Conservation (phyloP, 1,140 invertebrate genomes). For the Drosophila pandora region DNA sequence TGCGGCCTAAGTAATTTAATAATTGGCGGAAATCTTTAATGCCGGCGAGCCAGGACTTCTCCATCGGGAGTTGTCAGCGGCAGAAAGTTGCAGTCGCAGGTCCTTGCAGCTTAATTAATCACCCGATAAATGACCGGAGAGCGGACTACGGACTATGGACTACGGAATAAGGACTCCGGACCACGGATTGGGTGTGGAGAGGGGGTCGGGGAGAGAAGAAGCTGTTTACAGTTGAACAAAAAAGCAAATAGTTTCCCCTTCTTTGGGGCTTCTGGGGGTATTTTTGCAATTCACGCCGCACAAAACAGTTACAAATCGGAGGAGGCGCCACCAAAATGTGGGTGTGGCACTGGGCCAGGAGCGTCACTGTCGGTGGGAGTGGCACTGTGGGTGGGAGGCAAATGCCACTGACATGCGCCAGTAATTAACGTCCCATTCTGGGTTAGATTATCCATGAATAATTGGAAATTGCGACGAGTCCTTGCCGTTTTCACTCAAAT, state of each 20-base stretch:
- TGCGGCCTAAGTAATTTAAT: background rate
- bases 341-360: background rate
- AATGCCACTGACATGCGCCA: conserved; percentile 72
- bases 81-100: conserved; percentile 39
- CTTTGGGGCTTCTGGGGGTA: background rate
- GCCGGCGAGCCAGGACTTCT: background rate
- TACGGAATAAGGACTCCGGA: background rate
- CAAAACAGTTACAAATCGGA: conserved; percentile 17
- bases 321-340: background rate
- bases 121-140: conserved; percentile 44
- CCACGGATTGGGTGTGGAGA: background rate
- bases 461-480: conserved; percentile 61
- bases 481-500: background rate
- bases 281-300: conserved; percentile 47
- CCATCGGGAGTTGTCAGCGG: conserved; percentile 42
- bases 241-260: conserved; percentile 37
- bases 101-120: conserved; percentile 67
- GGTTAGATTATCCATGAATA: conserved; percentile 84
- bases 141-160: conserved; percentile 6
- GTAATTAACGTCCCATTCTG: conserved; percentile 84
- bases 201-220: background rate
- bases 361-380: background rate
- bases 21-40: conserved; percentile 5
- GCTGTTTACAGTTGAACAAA: conserved; percentile 44
- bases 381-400: background rate